Conservation (phyloP, 2,888 invertebrate genomes). For the Yponomeuta cagnagella region DNA sequence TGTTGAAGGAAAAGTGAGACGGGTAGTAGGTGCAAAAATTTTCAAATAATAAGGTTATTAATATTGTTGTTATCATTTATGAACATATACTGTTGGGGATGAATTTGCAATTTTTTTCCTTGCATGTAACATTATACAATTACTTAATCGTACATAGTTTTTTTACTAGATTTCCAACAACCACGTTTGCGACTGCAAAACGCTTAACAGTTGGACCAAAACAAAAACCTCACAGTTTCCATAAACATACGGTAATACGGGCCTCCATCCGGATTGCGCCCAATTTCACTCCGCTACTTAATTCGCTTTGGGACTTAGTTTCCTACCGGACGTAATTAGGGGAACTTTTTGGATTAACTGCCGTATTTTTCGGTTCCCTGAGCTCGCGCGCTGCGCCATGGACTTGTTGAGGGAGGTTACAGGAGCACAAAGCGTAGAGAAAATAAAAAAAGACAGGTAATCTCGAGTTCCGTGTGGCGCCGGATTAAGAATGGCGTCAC, state of each 20-base stretch:
- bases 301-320: slow-evolving; percentile 70
- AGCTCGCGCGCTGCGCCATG: neutral
- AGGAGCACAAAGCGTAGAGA: neutral
- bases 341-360: slow-evolving; percentile 70
- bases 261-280: slow-evolving; percentile 19
- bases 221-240: neutral
- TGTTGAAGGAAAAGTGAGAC: too few species aligned
- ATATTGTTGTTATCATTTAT: too few species aligned
- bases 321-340: slow-evolving; percentile 64
- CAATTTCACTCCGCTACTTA: slow-evolving; percentile 54
- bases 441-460: too few species aligned
- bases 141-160: too few species aligned
- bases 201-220: neutral
- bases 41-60: too few species aligned
- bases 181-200: neutral
- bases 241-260: neutral
- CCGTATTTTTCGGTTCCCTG: slow-evolving; percentile 50
- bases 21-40: too few species aligned
- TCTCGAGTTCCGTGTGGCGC: too few species aligned
- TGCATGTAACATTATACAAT: too few species aligned
- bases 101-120: too few species aligned
- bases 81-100: too few species aligned
- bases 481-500: too few species aligned
- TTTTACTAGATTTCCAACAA: too few species aligned
- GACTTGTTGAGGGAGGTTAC: neutral